These are phyloP conservation scores for Istiophorus platypterus DNA, from an alignment of 2,113 vertebrate genomes.

Conservation along the genomic window DNA sequence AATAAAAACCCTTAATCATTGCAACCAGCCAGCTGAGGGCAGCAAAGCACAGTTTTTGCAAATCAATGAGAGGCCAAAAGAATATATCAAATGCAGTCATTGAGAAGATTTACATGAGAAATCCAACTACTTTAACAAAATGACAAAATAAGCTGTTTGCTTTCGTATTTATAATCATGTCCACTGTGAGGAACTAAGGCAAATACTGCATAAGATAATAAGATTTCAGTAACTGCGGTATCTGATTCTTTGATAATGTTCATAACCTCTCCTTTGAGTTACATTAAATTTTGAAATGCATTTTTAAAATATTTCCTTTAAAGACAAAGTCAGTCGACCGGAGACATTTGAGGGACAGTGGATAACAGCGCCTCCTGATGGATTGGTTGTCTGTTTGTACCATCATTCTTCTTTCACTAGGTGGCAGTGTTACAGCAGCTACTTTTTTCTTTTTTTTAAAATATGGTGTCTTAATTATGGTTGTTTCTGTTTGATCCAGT, in stretches of 20 bases:
- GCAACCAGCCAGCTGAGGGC: conserved; percentile 46
- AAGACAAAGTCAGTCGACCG: not conserved
- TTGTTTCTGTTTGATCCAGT: not conserved
- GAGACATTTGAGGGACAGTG: not conserved
- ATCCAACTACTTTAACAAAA: not conserved
- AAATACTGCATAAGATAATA: too few species aligned
- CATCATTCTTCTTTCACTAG: conserved; percentile 3
- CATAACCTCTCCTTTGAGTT: not conserved
- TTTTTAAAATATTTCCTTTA: not conserved
- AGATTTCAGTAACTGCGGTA: not conserved
- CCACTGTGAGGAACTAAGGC: too few species aligned
- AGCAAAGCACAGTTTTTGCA: conserved; percentile 15
- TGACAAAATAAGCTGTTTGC: not conserved
- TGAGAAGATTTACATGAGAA: not conserved
- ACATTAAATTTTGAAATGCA: not conserved
- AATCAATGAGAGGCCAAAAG: not conserved
- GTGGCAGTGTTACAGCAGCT: conserved; percentile 41
- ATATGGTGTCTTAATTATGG: too few species aligned
- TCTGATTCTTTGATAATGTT: not conserved
- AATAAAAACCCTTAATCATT: not conserved
- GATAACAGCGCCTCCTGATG: not conserved
- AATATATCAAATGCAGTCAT: too few species aligned
- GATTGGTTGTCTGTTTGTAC: conserved; percentile 4
- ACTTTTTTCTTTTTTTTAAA: too few species aligned
- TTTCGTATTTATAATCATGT: not conserved